Base-by-base conservation (phyloP, 2,888 invertebrate species). In the Aphidoletes aphidimyza region DNA sequence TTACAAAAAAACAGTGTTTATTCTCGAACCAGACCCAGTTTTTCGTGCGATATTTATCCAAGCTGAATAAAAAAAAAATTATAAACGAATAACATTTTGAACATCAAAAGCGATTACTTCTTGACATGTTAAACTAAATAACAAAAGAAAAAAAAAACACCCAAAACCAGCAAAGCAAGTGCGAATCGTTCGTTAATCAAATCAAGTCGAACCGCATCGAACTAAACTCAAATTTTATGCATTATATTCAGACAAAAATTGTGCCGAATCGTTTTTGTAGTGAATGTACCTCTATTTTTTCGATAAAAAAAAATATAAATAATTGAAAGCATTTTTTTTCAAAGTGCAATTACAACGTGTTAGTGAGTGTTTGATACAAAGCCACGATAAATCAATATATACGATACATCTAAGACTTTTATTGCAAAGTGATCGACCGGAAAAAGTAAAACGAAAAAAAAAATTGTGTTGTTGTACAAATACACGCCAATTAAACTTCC, bases 221-320 rank as follows among this genome's bases (percentile, higher is more conserved):
- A 17, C 6, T 5, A 54, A 54, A 54, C 5, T 26, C 5, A 47
- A 47, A 47, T 14, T 30, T 30, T 69, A 30, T n/a, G n/a, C n/a
- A n/a, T n/a, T n/a, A 69, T 69, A 69, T 69, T 69, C 69, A 69
- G 69, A 69, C 69, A 69, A 69, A 69, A 69, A 34, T 54, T 54
- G 54, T 54, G 54, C n/a, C n/a, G 22, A 54, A 8, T 22, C 14
- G 17, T 69, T 69, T 69, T 69, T 69, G 69, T 69, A 69, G 69
- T 69, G 69, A 69, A 69, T 69, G 30, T 69, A 14, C 34, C 9
- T n/a, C n/a, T n/a, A n/a, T n/a, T n/a, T n/a, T n/a, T n/a, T n/a
- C n/a, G n/a, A n/a, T n/a, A n/a, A n/a, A n/a, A n/a, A n/a, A n/a
- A n/a, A n/a, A n/a, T n/a, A n/a, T n/a, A n/a, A n/a, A n/a, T n/a